phyloP scores from a whole-genome alignment of 1,140 invertebrate genomes.

The Saxidomus purpurata region DNA sequence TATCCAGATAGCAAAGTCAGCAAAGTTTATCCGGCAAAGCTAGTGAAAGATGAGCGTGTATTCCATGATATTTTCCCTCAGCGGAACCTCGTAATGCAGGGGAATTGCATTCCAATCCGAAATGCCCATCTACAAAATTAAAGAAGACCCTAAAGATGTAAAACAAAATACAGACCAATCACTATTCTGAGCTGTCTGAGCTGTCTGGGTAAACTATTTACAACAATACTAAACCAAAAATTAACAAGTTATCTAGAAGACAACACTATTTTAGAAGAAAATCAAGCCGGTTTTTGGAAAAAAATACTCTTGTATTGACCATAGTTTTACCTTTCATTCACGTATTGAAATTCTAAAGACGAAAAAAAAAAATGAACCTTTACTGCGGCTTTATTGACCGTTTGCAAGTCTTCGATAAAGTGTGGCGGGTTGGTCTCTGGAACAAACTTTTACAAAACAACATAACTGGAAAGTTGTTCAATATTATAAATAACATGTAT shows the following conservation, averaged over 20 bases:
- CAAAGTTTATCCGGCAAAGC: too few species aligned
- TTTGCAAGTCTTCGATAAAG: too few species aligned
- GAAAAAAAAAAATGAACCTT: too few species aligned
- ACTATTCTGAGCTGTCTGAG: too few species aligned
- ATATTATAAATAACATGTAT: slow-evolving; percentile 26
- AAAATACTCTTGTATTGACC: slow-evolving; percentile 30
- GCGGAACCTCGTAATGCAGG: too few species aligned
- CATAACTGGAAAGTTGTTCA: slow-evolving; percentile 23
- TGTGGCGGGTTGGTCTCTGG: slow-evolving; percentile 32
- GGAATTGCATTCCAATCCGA: too few species aligned
- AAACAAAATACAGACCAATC: slow-evolving; percentile 59
- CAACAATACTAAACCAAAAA: slow-evolving; percentile 58
- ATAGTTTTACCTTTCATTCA: slow-evolving; percentile 56
- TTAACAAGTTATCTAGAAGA: slow-evolving; percentile 35
- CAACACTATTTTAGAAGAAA: slow-evolving; percentile 19
- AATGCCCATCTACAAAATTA: slow-evolving; percentile 68
- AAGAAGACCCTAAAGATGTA: slow-evolving; percentile 42
- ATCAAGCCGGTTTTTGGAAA: too few species aligned
- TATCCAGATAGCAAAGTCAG: too few species aligned
- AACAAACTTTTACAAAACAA: slow-evolving; percentile 27
- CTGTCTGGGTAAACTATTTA: slow-evolving; percentile 66
- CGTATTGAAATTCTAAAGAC: too few species aligned
- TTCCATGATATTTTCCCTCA: too few species aligned
- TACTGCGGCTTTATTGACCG: too few species aligned
- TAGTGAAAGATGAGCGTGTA: too few species aligned